Evolutionary conservation across 2,888 invertebrate genomes (phyloP).

Genomic region (Furcula furcula): DNA sequence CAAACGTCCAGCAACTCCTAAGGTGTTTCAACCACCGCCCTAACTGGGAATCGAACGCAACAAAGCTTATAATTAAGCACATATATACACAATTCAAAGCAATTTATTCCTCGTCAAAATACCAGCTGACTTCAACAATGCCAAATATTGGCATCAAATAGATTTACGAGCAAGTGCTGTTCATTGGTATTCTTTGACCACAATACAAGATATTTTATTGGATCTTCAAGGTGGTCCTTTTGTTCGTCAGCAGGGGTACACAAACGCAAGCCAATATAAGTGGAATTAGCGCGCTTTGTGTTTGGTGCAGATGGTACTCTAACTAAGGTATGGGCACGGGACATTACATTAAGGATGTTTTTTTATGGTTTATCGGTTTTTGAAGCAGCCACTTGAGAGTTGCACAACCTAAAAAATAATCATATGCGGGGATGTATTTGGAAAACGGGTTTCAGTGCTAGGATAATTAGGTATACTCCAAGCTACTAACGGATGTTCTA

Average conservation of each 20-base stretch:
- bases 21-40: too few species aligned
- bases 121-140: constrained; percentile 23
- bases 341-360: constrained; percentile 28
- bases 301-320: constrained; percentile 39
- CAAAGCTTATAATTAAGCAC: too few species aligned
- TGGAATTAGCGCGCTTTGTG: constrained; percentile 59
- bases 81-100: not conserved
- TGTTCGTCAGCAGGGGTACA: constrained; percentile 18
- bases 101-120: not conserved
- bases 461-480: not conserved
- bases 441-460: too few species aligned
- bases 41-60: too few species aligned
- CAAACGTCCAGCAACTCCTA: too few species aligned
- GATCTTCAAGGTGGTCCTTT: constrained; percentile 55
- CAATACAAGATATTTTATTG: constrained; percentile 51
- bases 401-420: not conserved
- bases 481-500: not conserved
- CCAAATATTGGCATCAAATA: constrained; percentile 22
- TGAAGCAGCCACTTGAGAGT: not conserved
- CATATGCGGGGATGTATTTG: too few species aligned
- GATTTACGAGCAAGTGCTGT: constrained; percentile 31
- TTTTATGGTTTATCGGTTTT: constrained; percentile 8
- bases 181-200: constrained; percentile 29
- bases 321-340: constrained; percentile 48
- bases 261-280: constrained; percentile 44